phyloP scores from a whole-genome alignment of 2,113 vertebrate species.

The Dasyurus viverrinus region DNA sequence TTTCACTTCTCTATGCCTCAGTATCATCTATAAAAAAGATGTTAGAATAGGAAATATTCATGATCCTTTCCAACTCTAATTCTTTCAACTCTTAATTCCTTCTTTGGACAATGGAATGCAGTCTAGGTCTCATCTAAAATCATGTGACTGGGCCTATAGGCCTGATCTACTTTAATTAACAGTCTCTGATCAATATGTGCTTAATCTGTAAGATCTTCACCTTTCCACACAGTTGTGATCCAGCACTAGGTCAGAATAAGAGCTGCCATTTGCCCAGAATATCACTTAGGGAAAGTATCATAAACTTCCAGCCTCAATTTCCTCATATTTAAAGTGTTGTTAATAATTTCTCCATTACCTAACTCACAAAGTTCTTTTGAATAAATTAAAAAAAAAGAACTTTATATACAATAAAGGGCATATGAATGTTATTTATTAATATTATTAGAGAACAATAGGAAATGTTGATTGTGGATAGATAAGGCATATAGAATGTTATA shows the following conservation, averaged over 20 bases:
- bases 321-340: not conserved
- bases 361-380: not conserved
- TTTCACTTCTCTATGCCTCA: not conserved
- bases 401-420: not conserved
- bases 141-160: too few relatives aligned
- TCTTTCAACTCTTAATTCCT: too few relatives aligned
- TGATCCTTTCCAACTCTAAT: not conserved
- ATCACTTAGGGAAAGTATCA: not conserved
- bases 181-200: too few relatives aligned
- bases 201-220: too few relatives aligned
- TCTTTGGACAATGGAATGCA: too few relatives aligned
- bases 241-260: not conserved
- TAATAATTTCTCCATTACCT: not conserved
- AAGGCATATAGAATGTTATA: not conserved
- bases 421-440: not conserved
- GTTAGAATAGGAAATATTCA: not conserved
- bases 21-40: not conserved
- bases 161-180: too few relatives aligned
- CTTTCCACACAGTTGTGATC: not conserved
- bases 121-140: too few relatives aligned
- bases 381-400: not conserved
- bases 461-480: not conserved
- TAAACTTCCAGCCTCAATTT: not conserved
- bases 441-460: not conserved
- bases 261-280: not conserved